A percentile compares a stretch with the other conserved stretches of the same genome.
These are phyloP conservation scores for Tenrec ecaudatus DNA, from an alignment of 2,113 vertebrate species.

Conservation along the genomic window DNA sequence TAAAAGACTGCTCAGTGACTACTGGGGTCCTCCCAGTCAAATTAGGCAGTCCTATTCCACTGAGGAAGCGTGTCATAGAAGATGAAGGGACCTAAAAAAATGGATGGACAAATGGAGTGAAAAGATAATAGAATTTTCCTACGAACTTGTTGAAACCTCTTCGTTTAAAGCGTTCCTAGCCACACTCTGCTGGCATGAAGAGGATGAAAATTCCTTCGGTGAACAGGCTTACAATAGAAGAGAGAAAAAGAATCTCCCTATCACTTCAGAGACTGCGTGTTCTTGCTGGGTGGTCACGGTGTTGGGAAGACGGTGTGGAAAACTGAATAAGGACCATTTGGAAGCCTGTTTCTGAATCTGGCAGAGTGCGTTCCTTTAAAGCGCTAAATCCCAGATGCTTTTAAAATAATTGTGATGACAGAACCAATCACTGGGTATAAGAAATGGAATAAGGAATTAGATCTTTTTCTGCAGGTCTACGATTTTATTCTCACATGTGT, in stretches of 20 bases:
- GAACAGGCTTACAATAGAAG: not conserved
- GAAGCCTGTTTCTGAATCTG: slow-evolving; percentile 43
- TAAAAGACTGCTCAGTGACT: not conserved
- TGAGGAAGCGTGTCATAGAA: not conserved
- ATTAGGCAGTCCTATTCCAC: not conserved
- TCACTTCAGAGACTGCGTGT: not conserved
- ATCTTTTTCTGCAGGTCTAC: slow-evolving; percentile 63
- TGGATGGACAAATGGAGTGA: no score
- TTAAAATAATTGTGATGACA: slow-evolving; percentile 76
- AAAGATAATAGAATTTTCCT: not conserved
- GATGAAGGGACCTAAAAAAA: not conserved
- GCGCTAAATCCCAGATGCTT: slow-evolving; percentile 72
- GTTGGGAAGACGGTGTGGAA: slow-evolving; percentile 14
- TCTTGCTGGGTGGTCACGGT: slow-evolving; percentile 45
- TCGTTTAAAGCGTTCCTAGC: not conserved
- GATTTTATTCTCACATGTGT: slow-evolving; percentile 72
- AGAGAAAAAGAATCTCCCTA: not conserved
- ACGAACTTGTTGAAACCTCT: no score
- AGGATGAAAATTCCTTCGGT: not conserved
- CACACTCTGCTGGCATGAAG: not conserved
- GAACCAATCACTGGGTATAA: slow-evolving; percentile 73
- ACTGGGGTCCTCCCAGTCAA: not conserved
- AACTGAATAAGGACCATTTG: slow-evolving; percentile 47
- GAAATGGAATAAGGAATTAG: slow-evolving; percentile 74
- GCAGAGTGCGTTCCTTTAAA: slow-evolving; percentile 63